Evolutionary conservation across 2,113 vertebrate genomes (phyloP).

Genomic region (Antidorcas marsupialis): DNA sequence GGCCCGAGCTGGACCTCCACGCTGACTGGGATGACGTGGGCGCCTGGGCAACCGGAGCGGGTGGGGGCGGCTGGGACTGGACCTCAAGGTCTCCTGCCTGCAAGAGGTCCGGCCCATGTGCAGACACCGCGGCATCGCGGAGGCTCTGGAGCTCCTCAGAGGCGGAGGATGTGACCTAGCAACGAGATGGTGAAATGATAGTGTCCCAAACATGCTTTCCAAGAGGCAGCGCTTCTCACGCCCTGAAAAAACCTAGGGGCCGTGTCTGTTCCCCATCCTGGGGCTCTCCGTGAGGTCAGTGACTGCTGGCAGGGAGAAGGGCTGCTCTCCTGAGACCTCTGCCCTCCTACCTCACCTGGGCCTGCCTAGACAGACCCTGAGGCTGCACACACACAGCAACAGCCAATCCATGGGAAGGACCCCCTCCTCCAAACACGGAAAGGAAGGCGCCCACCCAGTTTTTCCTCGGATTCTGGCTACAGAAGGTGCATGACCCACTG

Average conservation of each 20-base stretch:
- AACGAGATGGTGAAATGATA: not conserved
- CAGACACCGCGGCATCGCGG: conserved; percentile 55
- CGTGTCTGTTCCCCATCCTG: conserved; percentile 51
- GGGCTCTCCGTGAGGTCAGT: not conserved
- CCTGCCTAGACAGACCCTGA: not conserved
- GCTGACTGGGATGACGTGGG: conserved; percentile 21
- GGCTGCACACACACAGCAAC: not conserved
- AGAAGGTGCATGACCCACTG: no score
- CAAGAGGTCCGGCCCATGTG: not conserved
- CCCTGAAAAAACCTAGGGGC: conserved; percentile 12
- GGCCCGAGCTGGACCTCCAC: conserved; percentile 20
- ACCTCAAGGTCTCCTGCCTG: not conserved
- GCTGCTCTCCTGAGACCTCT: conserved; percentile 58
- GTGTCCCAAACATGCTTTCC: not conserved
- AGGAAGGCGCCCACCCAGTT: fast-evolving
- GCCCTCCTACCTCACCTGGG: conserved; percentile 47
- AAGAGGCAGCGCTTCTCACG: not conserved
- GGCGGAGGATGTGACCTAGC: conserved; percentile 87
- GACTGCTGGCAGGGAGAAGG: conserved; percentile 21
- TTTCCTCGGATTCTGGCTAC: fast-evolving
- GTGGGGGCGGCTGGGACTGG: conserved; percentile 34
- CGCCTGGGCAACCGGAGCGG: conserved; percentile 44
- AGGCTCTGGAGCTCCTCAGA: conserved; percentile 84
- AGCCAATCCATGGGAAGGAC: fast-evolving
- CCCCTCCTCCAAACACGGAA: not conserved